Evolutionary conservation across 2,113 vertebrate species (phyloP).

Genomic region (Cyanistes caeruleus): DNA sequence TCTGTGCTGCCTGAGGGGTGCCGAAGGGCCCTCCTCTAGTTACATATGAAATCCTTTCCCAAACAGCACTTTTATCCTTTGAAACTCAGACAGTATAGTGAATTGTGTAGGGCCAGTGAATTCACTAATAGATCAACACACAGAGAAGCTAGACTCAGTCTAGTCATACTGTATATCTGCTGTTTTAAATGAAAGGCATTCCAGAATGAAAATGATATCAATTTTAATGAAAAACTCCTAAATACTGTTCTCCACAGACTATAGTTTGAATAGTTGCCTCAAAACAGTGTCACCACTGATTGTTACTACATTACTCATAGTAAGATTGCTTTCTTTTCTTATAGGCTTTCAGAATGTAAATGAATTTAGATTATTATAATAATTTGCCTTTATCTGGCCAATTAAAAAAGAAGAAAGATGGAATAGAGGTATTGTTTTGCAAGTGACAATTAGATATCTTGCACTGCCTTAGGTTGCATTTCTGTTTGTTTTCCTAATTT

Average conservation of each 20-base stretch:
- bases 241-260: not conserved
- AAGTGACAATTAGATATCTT: not conserved
- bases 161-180: not conserved
- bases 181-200: not conserved
- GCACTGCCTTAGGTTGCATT: slow-evolving; percentile 5
- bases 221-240: not conserved
- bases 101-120: not conserved
- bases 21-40: not conserved
- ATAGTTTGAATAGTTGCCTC: not conserved
- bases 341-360: not conserved
- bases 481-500: slow-evolving; percentile 51
- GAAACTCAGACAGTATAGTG: not conserved
- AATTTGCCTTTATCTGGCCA: not conserved
- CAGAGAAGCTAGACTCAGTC: not conserved
- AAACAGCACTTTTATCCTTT: not conserved
- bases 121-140: not conserved
- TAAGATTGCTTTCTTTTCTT: not conserved
- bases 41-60: not conserved
- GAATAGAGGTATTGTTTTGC: not conserved
- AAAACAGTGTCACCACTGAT: not conserved
- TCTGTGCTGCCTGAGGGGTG: not conserved
- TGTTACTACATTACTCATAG: not conserved
- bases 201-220: not conserved
- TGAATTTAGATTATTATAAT: slow-evolving; percentile 22
- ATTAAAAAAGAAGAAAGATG: slow-evolving; percentile 17